Percentiles rank a stretch among this genome's conserved stretches.
These are phyloP conservation scores for Eulacestoma nigropectus DNA, from an alignment of 2,113 vertebrate genomes.

Conservation along the genomic window DNA sequence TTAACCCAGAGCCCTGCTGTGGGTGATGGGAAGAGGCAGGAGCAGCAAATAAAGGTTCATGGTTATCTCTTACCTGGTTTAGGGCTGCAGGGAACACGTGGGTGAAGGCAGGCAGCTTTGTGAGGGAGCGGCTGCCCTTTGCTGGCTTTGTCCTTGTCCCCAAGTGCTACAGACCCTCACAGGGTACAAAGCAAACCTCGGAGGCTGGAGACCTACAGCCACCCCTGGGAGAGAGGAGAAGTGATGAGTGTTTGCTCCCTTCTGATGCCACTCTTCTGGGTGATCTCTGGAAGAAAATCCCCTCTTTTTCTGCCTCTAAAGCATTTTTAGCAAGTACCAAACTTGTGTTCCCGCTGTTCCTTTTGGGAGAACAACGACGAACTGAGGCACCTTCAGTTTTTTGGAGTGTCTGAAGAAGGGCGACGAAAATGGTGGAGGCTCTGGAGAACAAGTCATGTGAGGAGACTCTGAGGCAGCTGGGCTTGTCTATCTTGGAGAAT, in stretches of 20 bases:
- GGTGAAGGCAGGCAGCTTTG: neutral
- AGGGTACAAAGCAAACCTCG: neutral
- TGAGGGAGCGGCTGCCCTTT: neutral
- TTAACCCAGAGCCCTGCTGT: neutral
- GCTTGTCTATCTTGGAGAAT: neutral
- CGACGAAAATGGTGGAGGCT: neutral
- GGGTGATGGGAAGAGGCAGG: neutral
- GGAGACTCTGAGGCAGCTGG: neutral
- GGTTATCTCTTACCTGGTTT: neutral
- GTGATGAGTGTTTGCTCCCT: neutral
- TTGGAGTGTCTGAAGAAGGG: neutral
- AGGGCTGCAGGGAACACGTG: neutral
- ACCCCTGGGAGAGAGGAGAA: neutral
- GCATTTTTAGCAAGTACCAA: neutral
- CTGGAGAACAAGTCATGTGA: neutral
- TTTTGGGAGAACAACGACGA: neutral
- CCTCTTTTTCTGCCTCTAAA: neutral
- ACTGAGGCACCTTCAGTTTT: neutral
- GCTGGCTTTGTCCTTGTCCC: neutral
- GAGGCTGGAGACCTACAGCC: neutral
- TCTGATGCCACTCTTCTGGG: neutral
- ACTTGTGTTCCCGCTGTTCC: neutral
- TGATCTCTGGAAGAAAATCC: neutral
- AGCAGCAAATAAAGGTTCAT: neutral
- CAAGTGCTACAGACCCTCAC: rapidly evolving